These are phyloP conservation scores for Cerastis leucographa DNA, from an alignment of 2,888 invertebrate species.

Conservation along the genomic window DNA sequence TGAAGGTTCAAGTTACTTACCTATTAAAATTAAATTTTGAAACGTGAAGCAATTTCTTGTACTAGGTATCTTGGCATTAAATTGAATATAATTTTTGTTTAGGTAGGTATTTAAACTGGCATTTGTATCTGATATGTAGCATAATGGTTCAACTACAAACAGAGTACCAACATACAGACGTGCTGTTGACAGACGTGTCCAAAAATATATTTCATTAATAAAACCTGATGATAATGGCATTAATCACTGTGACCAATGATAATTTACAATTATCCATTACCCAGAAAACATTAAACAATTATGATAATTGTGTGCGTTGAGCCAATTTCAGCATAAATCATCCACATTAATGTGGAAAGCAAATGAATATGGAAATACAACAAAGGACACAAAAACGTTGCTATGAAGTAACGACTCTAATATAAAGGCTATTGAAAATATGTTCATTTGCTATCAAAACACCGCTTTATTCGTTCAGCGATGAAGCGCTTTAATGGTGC, in stretches of 20 bases:
- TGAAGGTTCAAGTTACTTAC: slow-evolving; percentile 36
- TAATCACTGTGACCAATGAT: not conserved
- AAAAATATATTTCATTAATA: slow-evolving; percentile 18
- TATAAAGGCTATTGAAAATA: slow-evolving; percentile 26
- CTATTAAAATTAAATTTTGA: slow-evolving; percentile 53
- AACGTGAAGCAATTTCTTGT: slow-evolving; percentile 26
- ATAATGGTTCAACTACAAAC: not conserved
- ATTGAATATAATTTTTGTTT: slow-evolving; percentile 12
- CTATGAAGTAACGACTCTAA: not conserved
- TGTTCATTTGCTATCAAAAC: slow-evolving; percentile 23
- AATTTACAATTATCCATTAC: slow-evolving; percentile 3
- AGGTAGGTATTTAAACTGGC: not conserved
- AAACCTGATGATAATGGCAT: not conserved
- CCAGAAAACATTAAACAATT: slow-evolving; percentile 18
- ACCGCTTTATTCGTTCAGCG: slow-evolving; percentile 22
- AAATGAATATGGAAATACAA: slow-evolving; percentile 11
- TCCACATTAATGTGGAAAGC: slow-evolving; percentile 1
- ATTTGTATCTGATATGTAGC: not conserved
- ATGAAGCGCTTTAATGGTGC: slow-evolving; percentile 50
- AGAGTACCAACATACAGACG: not conserved
- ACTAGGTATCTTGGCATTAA: not conserved
- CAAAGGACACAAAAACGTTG: slow-evolving; percentile 3
- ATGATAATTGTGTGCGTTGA: slow-evolving; percentile 18
- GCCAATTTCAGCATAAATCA: slow-evolving; percentile 10
- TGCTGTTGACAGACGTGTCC: not conserved